Percentiles rank a stretch among this genome's conserved stretches.
phyloP scores from a whole-genome alignment of 2,113 vertebrate species.

The Dromiciops gliroides region DNA sequence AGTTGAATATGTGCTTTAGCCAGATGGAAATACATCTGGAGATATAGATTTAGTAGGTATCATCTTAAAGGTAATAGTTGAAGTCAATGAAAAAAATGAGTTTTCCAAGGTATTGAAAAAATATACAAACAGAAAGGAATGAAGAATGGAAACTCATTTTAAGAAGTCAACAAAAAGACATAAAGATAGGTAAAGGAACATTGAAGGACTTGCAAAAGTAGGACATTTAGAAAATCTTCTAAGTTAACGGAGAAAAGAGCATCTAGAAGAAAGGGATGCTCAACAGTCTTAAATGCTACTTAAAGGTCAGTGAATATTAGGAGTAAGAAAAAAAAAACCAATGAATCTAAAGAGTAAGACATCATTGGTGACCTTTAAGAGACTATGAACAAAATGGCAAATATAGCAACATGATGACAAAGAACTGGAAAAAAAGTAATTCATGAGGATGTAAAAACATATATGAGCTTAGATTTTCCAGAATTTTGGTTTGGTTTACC shows the following conservation, averaged over 20 bases:
- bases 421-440: not conserved
- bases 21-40: not conserved
- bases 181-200: not conserved
- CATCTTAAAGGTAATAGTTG: not conserved
- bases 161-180: no score
- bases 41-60: not conserved
- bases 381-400: not conserved
- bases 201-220: not conserved
- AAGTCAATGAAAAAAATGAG: not conserved
- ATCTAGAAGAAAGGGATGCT: not conserved
- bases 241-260: not conserved
- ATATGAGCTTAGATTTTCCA: not conserved
- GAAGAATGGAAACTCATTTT: not conserved
- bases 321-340: not conserved
- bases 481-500: not conserved
- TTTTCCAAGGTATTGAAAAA: not conserved
- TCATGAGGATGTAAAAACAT: not conserved
- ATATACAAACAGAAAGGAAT: not conserved
- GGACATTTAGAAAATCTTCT: no score
- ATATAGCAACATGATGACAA: not conserved
- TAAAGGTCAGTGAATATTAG: not conserved
- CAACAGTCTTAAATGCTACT: not conserved
- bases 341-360: not conserved
- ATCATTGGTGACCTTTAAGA: not conserved
- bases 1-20: not conserved